Percentiles rank a stretch among this genome's conserved stretches.
phyloP scores from a whole-genome alignment of 2,888 invertebrate species.

The Acronicta psi region DNA sequence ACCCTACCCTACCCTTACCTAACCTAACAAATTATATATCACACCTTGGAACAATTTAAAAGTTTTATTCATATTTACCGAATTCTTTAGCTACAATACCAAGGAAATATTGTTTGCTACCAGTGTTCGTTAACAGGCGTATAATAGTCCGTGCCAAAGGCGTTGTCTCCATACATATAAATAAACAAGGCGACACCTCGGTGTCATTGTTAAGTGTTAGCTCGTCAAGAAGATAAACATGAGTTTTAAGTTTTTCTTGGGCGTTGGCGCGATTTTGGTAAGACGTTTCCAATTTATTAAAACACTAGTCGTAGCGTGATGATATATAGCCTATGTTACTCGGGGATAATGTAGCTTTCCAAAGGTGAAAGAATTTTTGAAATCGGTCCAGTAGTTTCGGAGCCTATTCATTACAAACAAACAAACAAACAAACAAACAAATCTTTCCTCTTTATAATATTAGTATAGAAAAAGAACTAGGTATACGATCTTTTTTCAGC shows the following conservation, averaged over 20 bases:
- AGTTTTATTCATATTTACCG: constrained; percentile 20
- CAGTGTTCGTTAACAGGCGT: constrained; percentile 38
- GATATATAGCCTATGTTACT: too few species aligned
- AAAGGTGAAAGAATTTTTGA: too few species aligned
- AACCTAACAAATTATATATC: not conserved
- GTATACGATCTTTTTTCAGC: too few species aligned
- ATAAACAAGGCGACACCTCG: constrained; percentile 17
- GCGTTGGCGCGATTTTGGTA: constrained; percentile 48
- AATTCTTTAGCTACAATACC: constrained; percentile 29
- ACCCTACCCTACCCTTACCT: too few species aligned
- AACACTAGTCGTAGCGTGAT: too few species aligned
- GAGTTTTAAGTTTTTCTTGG: constrained; percentile 30
- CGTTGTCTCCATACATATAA: constrained; percentile 44
- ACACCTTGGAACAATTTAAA: constrained; percentile 18
- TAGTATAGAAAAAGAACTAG: too few species aligned
- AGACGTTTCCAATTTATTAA: constrained; percentile 29
- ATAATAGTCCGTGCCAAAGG: constrained; percentile 34
- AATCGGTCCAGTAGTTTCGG: too few species aligned
- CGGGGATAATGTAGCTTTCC: too few species aligned
- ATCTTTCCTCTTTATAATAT: not conserved
- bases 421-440: too few species aligned
- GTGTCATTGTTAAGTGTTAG: constrained; percentile 13
- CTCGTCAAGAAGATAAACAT: constrained; percentile 37
- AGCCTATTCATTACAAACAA: too few species aligned
- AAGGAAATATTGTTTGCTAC: constrained; percentile 26